A percentile compares a stretch with the other conserved stretches of the same genome.
Evolutionary conservation across 1,140 invertebrate species (phyloP).

Genomic region (Triops longicaudatus): DNA sequence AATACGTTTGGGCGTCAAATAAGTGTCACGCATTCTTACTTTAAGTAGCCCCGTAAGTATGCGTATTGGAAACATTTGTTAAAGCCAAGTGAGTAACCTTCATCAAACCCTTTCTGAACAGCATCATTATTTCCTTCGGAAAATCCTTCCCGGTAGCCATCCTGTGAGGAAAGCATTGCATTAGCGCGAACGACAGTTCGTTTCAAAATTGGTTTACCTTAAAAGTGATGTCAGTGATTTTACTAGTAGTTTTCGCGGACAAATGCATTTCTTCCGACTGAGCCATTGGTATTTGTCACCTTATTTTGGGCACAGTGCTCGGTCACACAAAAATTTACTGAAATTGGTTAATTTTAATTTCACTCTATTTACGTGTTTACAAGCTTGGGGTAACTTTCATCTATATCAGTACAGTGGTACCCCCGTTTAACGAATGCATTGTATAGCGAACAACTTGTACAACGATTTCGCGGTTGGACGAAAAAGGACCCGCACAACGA

Average conservation of each 20-base stretch:
- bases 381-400: too few species aligned
- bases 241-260: neutral
- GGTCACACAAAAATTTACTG: too few species aligned
- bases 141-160: slow-evolving; percentile 48
- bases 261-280: neutral
- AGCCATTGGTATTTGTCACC: neutral
- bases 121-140: slow-evolving; percentile 43
- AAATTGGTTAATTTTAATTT: too few species aligned
- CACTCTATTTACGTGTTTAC: neutral
- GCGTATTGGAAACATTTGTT: neutral
- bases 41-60: neutral
- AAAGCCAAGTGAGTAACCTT: slow-evolving; percentile 48
- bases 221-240: neutral
- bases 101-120: slow-evolving; percentile 49
- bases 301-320: neutral
- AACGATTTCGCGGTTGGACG: too few species aligned
- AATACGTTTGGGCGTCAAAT: neutral
- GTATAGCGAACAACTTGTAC: too few species aligned
- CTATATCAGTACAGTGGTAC: too few species aligned
- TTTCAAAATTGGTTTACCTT: neutral
- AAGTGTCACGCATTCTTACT: neutral
- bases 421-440: too few species aligned
- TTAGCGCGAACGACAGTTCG: neutral
- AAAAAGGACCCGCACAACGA: too few species aligned
- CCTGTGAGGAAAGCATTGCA: slow-evolving; percentile 36